Evolutionary conservation across 2,888 invertebrate genomes (phyloP), one percentile per base, ranked within the genome.

Genomic region (Sclerodermus sp.): DNA sequence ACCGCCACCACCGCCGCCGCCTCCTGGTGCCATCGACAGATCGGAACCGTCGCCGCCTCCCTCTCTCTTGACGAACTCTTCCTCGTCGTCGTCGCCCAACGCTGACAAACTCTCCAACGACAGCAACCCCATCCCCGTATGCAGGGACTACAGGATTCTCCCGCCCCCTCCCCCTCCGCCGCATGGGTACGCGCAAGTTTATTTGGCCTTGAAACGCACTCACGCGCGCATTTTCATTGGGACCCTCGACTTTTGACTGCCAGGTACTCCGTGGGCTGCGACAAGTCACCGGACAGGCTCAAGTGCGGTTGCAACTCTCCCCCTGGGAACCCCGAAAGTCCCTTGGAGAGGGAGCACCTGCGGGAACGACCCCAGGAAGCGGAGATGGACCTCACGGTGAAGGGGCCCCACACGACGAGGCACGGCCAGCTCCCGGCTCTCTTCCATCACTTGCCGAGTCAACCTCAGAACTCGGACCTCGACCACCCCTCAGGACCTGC

Each of bases 361-460:
- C 40, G 63, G 41, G 62, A 67, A 39, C 54, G 64, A 40, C 67
- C 76, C 13, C 77, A 77, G 54, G 77, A 76, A 51, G 65, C 76
- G 3, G 77, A 77, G 44, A 77, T 77, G 60, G 77, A 77, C 55
- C 64, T 77, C 18, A 77, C 77, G 12, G 66, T 77, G 45, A 76
- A 77, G 48, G 68, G 71, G 8, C 69, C 70, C 1, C 65, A 57
- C 41, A 45, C 67, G 50, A 12, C 49, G n/a, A 56, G 60, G 9
- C 66, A 70, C 38, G 54, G 66, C 6, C 69, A 65, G 52, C 62
- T 70, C 42, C 57, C 68, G 16, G 62, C 67, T 32, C 65, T 74
- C 10, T 73, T 70, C 40, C 71, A 71, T 55, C 74, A 72, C 46
- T 54, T 73, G 49, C 60, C 66, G 31, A 62, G 51, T 52, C 57